Evolutionary conservation across 2,888 invertebrate species (phyloP).

Genomic region (Nipponacmea schrenckii): DNA sequence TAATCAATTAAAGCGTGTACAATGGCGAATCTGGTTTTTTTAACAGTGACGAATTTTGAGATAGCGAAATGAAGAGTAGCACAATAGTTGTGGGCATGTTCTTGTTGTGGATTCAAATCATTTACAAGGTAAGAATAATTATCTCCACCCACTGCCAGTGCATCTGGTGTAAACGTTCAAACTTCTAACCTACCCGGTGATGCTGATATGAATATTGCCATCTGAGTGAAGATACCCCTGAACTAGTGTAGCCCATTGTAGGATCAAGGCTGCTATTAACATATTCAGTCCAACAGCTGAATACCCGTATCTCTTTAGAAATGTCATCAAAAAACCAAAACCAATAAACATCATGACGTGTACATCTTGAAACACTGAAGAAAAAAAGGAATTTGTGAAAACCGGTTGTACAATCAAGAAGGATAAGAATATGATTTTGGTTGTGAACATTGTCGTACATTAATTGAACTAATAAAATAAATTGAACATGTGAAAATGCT

Average conservation of each 20-base stretch:
- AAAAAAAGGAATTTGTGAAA: slow-evolving; percentile 29
- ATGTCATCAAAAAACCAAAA: slow-evolving; percentile 96
- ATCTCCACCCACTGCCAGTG: background rate
- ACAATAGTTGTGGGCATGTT: too few relatives aligned
- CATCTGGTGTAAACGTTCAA: background rate
- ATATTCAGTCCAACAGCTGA: slow-evolving; percentile 89
- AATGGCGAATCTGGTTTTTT: too few relatives aligned
- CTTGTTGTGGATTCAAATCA: too few relatives aligned
- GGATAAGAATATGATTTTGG: too few relatives aligned
- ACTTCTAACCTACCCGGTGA: slow-evolving; percentile 22
- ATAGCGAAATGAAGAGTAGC: too few relatives aligned
- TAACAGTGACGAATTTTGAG: too few relatives aligned
- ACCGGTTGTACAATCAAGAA: too few relatives aligned
- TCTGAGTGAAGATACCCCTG: slow-evolving; percentile 76
- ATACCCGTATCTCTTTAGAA: slow-evolving; percentile 88
- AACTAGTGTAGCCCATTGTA: slow-evolving; percentile 83
- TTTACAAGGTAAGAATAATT: too few relatives aligned
- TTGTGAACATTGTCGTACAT: too few relatives aligned
- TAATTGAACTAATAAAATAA: too few relatives aligned
- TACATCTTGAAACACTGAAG: slow-evolving; percentile 75
- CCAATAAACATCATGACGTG: slow-evolving; percentile 98
- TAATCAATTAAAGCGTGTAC: too few relatives aligned
- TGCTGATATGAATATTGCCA: slow-evolving; percentile 22
- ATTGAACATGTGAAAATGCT: too few relatives aligned
- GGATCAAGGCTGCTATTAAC: slow-evolving; percentile 81